These are phyloP conservation scores for Myiopsitta monachus DNA, from an alignment of 2,113 vertebrate genomes.

Conservation along the genomic window DNA sequence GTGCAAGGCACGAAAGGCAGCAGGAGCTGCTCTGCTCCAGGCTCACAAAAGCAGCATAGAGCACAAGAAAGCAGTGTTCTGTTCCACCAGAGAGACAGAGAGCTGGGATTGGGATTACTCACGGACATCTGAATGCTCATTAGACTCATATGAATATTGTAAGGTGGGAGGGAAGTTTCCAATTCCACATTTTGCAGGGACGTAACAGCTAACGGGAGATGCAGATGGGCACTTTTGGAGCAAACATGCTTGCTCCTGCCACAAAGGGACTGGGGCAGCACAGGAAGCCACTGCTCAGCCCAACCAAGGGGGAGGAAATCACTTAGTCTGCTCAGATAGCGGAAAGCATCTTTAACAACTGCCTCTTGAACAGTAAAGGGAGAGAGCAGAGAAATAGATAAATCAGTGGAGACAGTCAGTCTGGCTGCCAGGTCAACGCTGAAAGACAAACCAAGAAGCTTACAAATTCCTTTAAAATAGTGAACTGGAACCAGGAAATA, in stretches of 20 bases:
- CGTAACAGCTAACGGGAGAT: neutral
- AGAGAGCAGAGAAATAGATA: neutral
- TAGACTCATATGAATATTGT: neutral
- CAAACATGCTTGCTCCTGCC: neutral
- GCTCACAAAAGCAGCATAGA: neutral
- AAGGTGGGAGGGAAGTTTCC: no score
- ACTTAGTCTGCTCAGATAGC: neutral
- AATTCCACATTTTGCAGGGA: neutral
- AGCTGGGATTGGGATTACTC: neutral
- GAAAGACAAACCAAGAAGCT: neutral
- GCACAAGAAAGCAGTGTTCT: neutral
- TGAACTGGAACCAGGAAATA: neutral
- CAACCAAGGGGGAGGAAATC: accelerated
- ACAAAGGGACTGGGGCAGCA: accelerated
- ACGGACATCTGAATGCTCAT: neutral
- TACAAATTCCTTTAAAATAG: neutral
- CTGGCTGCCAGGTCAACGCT: neutral
- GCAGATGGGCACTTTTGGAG: accelerated
- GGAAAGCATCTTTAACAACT: neutral
- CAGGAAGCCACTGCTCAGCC: neutral
- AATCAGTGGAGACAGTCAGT: neutral
- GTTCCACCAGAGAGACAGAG: neutral
- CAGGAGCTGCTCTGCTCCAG: neutral
- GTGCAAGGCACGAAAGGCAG: neutral
- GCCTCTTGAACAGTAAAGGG: neutral